Conservation (phyloP, 2,888 invertebrate species). For the Ectobius pallidus region DNA sequence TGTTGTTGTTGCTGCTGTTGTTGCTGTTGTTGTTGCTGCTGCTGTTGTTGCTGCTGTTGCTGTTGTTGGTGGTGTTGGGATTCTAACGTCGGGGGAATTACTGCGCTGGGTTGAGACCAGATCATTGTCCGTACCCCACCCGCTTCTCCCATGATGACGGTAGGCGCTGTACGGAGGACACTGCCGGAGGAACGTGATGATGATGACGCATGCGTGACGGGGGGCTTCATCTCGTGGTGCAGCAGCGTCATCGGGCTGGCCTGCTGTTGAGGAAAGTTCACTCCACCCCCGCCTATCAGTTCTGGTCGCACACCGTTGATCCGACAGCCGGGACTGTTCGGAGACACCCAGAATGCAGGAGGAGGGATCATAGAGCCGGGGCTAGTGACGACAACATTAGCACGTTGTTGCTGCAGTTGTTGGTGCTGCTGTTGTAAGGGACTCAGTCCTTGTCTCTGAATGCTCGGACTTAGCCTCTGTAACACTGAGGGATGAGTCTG, state of each 20-base stretch:
- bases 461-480: slow-evolving; percentile 21
- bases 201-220: slow-evolving; percentile 49
- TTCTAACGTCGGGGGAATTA: slow-evolving; percentile 47
- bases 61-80: slow-evolving; percentile 45
- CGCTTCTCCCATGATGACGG: slow-evolving; percentile 92
- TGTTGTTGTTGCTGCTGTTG: slow-evolving; percentile 53
- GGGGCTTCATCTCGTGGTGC: slow-evolving; percentile 45
- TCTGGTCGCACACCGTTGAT: slow-evolving; percentile 85
- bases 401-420: slow-evolving; percentile 46
- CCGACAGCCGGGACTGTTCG: slow-evolving; percentile 51
- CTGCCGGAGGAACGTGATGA: slow-evolving; percentile 43
- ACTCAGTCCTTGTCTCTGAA: slow-evolving; percentile 15
- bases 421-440: slow-evolving; percentile 46
- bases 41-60: slow-evolving; percentile 45
- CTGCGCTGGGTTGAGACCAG: slow-evolving; percentile 65
- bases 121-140: slow-evolving; percentile 81
- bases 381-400: slow-evolving; percentile 30
- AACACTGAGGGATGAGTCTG: slow-evolving; percentile 34
- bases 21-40: slow-evolving; percentile 48
- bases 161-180: slow-evolving; percentile 71
- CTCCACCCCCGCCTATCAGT: slow-evolving; percentile 67
- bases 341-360: slow-evolving; percentile 43
- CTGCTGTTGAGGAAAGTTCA: slow-evolving; percentile 48
- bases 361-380: slow-evolving; percentile 35
- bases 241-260: slow-evolving; percentile 31